phyloP scores from a whole-genome alignment of 2,113 vertebrate species.

The Sinocyclocheilus maitianheensis region DNA sequence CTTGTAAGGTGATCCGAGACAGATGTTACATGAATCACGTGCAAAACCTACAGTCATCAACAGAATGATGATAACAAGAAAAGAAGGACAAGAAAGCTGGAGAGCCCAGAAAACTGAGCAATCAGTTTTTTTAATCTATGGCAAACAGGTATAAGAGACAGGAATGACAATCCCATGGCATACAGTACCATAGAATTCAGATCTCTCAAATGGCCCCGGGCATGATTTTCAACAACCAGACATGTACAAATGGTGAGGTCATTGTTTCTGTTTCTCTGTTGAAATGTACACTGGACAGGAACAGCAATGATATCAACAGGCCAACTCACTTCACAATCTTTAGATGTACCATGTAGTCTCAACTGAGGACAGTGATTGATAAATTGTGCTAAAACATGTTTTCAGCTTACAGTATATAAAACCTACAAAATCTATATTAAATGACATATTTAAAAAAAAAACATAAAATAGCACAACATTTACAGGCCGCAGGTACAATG shows the following conservation, averaged over 20 bases:
- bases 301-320: background rate
- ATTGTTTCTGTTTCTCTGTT: background rate
- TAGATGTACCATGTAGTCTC: background rate
- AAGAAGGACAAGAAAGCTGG: background rate
- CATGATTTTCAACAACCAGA: background rate
- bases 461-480: too few species aligned
- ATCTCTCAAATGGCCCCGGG: background rate
- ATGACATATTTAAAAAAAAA: too few species aligned
- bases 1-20: conserved; percentile 36
- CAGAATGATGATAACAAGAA: background rate
- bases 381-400: background rate
- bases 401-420: too few species aligned
- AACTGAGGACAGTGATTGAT: background rate
- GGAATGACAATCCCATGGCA: background rate
- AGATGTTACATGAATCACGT: conserved; percentile 34
- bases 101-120: background rate
- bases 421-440: too few species aligned
- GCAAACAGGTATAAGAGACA: background rate
- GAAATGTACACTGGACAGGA: background rate
- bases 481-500: too few species aligned
- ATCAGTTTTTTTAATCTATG: background rate
- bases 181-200: background rate
- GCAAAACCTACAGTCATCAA: conserved; percentile 20
- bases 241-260: background rate
- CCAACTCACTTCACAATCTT: background rate